Percentiles rank a stretch among this genome's conserved stretches.
These are phyloP conservation scores for Sycobia sp. DNA, from an alignment of 1,140 invertebrate genomes.

Conservation along the genomic window DNA sequence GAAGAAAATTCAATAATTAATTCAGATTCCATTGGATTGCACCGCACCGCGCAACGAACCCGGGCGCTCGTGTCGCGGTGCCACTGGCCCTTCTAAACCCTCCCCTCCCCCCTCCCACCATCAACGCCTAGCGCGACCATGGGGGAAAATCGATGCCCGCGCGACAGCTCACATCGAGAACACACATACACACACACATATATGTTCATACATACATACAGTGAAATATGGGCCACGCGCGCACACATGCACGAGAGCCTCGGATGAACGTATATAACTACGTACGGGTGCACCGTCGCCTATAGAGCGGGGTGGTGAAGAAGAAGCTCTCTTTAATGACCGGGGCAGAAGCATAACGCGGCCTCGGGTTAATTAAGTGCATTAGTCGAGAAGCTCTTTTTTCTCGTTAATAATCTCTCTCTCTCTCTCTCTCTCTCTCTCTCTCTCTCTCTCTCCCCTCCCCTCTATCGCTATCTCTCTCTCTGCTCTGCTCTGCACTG, in stretches of 20 bases:
- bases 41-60: background rate
- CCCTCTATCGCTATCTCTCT: too few relatives aligned
- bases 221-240: slow-evolving; percentile 31
- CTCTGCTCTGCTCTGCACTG: too few relatives aligned
- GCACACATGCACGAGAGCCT: background rate
- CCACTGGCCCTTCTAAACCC: too few relatives aligned
- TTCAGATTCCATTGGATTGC: slow-evolving; percentile 15
- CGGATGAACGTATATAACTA: too few relatives aligned
- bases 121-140: too few relatives aligned
- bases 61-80: slow-evolving; percentile 8
- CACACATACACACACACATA: too few relatives aligned
- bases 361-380: slow-evolving; percentile 41
- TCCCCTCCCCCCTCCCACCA: too few relatives aligned
- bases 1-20: slow-evolving; percentile 35
- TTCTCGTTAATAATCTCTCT: background rate
- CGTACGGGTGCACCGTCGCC: too few relatives aligned
- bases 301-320: too few relatives aligned
- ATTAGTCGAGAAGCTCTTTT: slow-evolving; percentile 45
- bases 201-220: too few relatives aligned
- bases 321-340: slow-evolving; percentile 21
- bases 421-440: background rate
- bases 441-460: background rate
- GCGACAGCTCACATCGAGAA: slow-evolving; percentile 14
- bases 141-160: slow-evolving; percentile 22
- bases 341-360: slow-evolving; percentile 25